Evolutionary conservation across 2,797 vertebrate genomes (phyloP), one percentile per base, ranked within the genome.

Genomic region (Apogon talboti): DNA sequence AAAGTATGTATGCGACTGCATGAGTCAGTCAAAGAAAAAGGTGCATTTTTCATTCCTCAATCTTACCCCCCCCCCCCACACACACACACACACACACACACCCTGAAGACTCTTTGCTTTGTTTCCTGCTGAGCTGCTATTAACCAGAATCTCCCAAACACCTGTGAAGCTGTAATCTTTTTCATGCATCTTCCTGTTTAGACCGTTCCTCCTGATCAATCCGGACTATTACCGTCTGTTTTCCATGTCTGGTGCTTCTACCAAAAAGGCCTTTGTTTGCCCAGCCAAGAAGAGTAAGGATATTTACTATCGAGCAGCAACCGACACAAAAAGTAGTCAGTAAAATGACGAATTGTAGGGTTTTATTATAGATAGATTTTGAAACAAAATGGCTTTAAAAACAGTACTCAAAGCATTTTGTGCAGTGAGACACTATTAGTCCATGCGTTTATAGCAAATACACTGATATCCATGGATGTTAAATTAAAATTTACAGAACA

Each of bases 131-230:
- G 33, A 49, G 48, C 51, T 33, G 63, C 61, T 66, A 65, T 67
- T 43, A 83, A 76, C 48, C 43, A 42, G 53, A 71, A 75, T 71
- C 64, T 57, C 40, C 57, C 66, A 58, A 71, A 81, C 67, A 75
- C 56, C 61, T 57, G 65, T 49, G 53, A 68, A 46, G 65, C 61
- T 54, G 49, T 43, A 53, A n/a, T 67, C 35, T 66, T 68, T 71
- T 76, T 76, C 48, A 80, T 44, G 38, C 57, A 63, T 64, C 67
- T 58, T 73, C 59, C 62, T 67, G 66, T 75, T 74, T 73, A 78
- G 71, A 71, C 73, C 69, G 33, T 75, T 72, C 52, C 62, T 64
- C 49, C 71, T 46, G 19, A 72, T 74, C 53, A 14, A 49, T 71
- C 65, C 75, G 6, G 4, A 28, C 24, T 1, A 51, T 68, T 78